Conservation (phyloP, 2,797 vertebrate genomes). For the Syngnathus acus region DNA sequence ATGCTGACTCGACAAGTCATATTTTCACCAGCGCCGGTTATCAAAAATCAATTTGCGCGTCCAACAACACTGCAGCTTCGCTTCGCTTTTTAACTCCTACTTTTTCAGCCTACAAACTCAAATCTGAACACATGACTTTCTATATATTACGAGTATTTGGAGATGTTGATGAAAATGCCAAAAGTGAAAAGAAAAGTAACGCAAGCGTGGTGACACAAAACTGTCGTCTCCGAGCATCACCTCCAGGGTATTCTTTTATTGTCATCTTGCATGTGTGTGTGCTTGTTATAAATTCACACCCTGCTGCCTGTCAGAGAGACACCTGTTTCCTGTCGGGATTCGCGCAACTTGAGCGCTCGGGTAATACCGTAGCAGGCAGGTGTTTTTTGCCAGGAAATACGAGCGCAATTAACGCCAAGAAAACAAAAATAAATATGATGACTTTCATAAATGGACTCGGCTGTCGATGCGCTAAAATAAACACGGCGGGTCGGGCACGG, state of each 20-base stretch:
- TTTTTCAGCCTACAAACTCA: neutral
- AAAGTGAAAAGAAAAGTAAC: neutral
- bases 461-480: neutral
- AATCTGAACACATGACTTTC: neutral
- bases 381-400: neutral
- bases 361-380: neutral
- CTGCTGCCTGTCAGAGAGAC: slow-evolving; percentile 2
- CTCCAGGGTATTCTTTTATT: neutral
- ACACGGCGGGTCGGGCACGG: neutral
- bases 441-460: neutral
- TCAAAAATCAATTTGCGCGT: neutral
- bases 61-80: neutral
- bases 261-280: neutral
- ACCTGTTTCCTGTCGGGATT: slow-evolving; percentile 8
- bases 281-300: neutral
- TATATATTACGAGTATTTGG: neutral
- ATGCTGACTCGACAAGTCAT: neutral
- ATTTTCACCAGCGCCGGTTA: too few species aligned
- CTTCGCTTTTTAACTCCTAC: neutral
- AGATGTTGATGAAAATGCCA: neutral
- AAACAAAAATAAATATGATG: neutral
- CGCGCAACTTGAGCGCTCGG: neutral
- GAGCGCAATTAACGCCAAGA: neutral
- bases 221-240: neutral
- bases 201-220: neutral